phyloP scores from a whole-genome alignment of 2,888 invertebrate species.

The Heliconius aoede region DNA sequence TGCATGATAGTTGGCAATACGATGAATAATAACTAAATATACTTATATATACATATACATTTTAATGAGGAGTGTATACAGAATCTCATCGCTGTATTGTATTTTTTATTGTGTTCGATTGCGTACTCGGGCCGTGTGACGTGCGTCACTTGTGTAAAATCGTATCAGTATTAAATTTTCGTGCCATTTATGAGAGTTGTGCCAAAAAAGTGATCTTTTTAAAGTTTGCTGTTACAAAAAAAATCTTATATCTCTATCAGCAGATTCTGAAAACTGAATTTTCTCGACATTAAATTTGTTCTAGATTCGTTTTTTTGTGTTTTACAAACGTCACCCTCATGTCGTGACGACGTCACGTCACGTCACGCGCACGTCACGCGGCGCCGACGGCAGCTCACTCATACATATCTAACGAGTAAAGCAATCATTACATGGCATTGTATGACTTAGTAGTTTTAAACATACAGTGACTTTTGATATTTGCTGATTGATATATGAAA shows the following conservation, averaged over 20 bases:
- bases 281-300: neutral
- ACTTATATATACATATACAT: slow-evolving; percentile 1
- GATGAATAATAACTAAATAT: slow-evolving; percentile 46
- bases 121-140: slow-evolving; percentile 50
- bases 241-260: slow-evolving; percentile 12
- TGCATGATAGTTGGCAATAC: slow-evolving; percentile 78
- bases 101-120: slow-evolving; percentile 46
- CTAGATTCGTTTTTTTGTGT: neutral
- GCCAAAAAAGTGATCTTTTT: slow-evolving; percentile 54
- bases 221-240: slow-evolving; percentile 5
- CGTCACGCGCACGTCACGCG: slow-evolving; percentile 57
- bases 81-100: slow-evolving; percentile 58
- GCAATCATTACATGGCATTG: slow-evolving; percentile 77
- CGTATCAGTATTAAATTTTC: slow-evolving; percentile 58
- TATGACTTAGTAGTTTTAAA: slow-evolving; percentile 65
- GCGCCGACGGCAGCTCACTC: slow-evolving; percentile 62
- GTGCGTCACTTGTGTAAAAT: slow-evolving; percentile 43
- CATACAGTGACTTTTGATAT: slow-evolving; percentile 50
- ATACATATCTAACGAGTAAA: slow-evolving; percentile 79
- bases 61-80: slow-evolving; percentile 50
- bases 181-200: slow-evolving; percentile 61
- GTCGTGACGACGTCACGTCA: slow-evolving; percentile 21
- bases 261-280: slow-evolving; percentile 27
- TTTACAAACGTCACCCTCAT: slow-evolving; percentile 15
- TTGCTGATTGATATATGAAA: neutral